Evolutionary conservation across 2,888 invertebrate species (phyloP), one percentile per base, ranked within the genome.

Genomic region (Diarsia brunnea): DNA sequence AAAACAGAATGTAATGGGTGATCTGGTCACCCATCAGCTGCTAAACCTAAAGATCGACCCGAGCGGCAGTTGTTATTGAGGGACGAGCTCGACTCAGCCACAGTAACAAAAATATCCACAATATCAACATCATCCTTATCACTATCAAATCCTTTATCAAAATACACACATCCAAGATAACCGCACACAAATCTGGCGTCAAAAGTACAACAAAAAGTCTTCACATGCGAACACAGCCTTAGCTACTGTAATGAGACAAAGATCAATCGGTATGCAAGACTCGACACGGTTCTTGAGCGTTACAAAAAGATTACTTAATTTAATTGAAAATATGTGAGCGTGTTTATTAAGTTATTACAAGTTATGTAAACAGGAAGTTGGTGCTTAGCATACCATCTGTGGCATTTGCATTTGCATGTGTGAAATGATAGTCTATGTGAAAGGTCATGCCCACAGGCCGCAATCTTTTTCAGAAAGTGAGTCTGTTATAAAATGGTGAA

Each of bases 201-300:
- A 49, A 21, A 16, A 31, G 0, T 27, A 51, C 73, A 66, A 82
- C 69, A 75, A 71, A 77, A 64, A 38, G 69, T 83, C 75, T 77
- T 14, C 53, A 24, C 21, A 76, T 79, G 60, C 12, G 79, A 2
- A 31, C 64, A 16, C 68, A 27, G 67, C 82, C 73, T 87, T 76
- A 87, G 27, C 68, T 45, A 79, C 74, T 65, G 72, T 72, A 75
- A 77, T 72, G 61, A 67, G 69, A 78, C 85, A 85, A 68, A 85
- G 87, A 87, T 73, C 78, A 84, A 82, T 82, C 72, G 76, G 31
- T 64, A 55, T 73, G 69, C 69, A 49, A 87, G 85, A 81, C 21
- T 38, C 69, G 84, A 75, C 80, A 79, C 77, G 85, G 53, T 75
- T 51, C 43, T 69, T 84, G 73, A n/a, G 4, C 76, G 45, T 66